phyloP scores from a whole-genome alignment of 2,888 invertebrate genomes.

The Lycaena phlaeas region DNA sequence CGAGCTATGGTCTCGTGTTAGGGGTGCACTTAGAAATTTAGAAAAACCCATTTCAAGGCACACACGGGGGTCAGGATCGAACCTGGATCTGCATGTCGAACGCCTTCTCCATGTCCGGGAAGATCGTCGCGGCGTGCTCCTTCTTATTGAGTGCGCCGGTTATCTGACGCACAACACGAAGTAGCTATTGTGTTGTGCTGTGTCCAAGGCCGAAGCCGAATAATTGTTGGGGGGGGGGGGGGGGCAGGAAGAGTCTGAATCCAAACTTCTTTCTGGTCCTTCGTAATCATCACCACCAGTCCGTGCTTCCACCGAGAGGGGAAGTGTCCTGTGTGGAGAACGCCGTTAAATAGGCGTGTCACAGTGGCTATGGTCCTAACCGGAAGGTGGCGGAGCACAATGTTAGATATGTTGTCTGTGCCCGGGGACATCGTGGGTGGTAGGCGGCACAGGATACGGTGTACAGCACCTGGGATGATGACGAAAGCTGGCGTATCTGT shows the following conservation, averaged over 20 bases:
- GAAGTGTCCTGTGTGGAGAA: conserved; percentile 19
- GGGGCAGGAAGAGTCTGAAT: conserved; percentile 5
- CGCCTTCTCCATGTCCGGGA: too few species aligned
- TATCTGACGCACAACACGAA: not conserved
- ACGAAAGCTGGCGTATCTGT: too few species aligned
- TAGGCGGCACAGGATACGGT: too few species aligned
- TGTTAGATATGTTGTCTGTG: conserved; percentile 14
- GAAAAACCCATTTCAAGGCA: too few species aligned
- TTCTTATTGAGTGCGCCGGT: not conserved
- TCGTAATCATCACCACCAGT: conserved; percentile 18
- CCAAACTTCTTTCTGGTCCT: conserved; percentile 19
- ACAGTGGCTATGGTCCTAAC: conserved; percentile 15
- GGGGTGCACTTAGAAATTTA: too few species aligned
- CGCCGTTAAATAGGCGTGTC: conserved; percentile 18
- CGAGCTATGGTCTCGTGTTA: too few species aligned
- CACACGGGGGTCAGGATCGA: too few species aligned
- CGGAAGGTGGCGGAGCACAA: conserved; percentile 13
- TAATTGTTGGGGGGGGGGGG: not conserved
- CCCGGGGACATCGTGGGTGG: conserved; percentile 14
- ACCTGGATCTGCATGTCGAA: too few species aligned
- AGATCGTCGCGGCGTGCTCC: not conserved
- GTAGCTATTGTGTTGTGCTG: not conserved
- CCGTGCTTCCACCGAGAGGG: conserved; percentile 16
- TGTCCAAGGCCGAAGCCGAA: not conserved
- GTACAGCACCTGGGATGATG: too few species aligned